Evolutionary conservation across 2,888 invertebrate genomes (phyloP), one percentile per base, ranked within the genome.

Genomic region (Ectemnius cavifrons): DNA sequence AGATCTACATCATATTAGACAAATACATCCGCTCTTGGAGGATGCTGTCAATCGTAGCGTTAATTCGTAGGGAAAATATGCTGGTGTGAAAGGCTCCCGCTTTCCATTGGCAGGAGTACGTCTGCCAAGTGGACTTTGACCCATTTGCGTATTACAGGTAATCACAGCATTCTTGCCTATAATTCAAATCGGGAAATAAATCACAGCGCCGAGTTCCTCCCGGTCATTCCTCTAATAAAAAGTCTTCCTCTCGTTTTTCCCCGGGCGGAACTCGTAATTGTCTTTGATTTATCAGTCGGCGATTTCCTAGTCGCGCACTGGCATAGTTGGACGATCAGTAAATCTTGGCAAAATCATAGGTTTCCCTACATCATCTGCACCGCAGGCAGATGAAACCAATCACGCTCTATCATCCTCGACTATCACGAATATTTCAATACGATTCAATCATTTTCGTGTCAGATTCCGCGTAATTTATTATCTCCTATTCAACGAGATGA

Each of bases 121-220:
- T 16, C 58, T 63, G 46, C 67, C n/a, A 57, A 67, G 73, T 79
- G 73, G 62, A 62, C 62, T 80, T 73, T 78, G 63, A 63, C 46
- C 63, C 65, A 63, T 76, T 72, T 60, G 59, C 63, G 64, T 62
- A 70, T 78, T 28, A 16, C 65, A 47, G 23, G 23, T 2, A 23
- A 23, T 23, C 23, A 23, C 3, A 23, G 23, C 28, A 27, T 20
- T 56, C 37, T 56, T 57, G 60, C 4, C 45, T 37, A 6, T 23
- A 14, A 27, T 63, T 28, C 28, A 37, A 28, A 62, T 65, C 64
- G 37, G 45, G 23, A 4, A 18, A 14, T 18, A 16, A 67, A 60
- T 28, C 8, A 28, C 14, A 28, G 14, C 14, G 8, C 60, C 28
- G 4, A 20, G 6, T 37, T 45, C 52, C 16, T 52, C 52, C n/a